Conservation (phyloP, 2,797 vertebrate species). For the Parotocinclus haroldoi region DNA sequence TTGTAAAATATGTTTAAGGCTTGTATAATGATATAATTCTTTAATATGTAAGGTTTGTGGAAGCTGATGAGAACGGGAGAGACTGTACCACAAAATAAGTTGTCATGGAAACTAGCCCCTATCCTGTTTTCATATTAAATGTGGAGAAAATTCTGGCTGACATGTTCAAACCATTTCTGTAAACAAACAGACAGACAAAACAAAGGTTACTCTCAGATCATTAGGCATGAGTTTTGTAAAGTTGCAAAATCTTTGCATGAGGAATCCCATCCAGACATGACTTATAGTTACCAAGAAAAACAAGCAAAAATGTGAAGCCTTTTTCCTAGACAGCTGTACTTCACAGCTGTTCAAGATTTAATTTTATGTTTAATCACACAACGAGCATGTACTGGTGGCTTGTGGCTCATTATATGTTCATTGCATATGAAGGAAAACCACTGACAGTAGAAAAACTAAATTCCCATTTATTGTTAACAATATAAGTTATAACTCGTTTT, state of each 20-base stretch:
- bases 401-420: slow-evolving; percentile 9
- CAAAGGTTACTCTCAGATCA: slow-evolving; percentile 2
- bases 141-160: slow-evolving; percentile 23
- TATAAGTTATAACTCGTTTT: background rate
- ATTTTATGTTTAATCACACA: slow-evolving; percentile 25
- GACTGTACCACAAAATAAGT: slow-evolving; percentile 39
- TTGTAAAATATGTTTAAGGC: too few relatives aligned
- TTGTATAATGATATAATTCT: too few relatives aligned
- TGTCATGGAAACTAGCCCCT: slow-evolving; percentile 37
- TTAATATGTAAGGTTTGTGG: background rate
- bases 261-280: background rate
- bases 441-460: too few relatives aligned
- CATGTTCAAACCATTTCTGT: slow-evolving; percentile 16
- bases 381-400: background rate
- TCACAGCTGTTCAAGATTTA: background rate
- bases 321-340: background rate
- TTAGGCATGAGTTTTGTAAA: background rate
- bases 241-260: background rate
- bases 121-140: slow-evolving; percentile 36
- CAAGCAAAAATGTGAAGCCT: too few relatives aligned
- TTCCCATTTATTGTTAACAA: background rate
- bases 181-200: background rate
- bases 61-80: slow-evolving; percentile 16
- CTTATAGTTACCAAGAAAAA: background rate
- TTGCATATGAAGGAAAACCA: background rate